Base-by-base conservation (phyloP, 2,113 vertebrate species). In the Cisticola juncidis region DNA sequence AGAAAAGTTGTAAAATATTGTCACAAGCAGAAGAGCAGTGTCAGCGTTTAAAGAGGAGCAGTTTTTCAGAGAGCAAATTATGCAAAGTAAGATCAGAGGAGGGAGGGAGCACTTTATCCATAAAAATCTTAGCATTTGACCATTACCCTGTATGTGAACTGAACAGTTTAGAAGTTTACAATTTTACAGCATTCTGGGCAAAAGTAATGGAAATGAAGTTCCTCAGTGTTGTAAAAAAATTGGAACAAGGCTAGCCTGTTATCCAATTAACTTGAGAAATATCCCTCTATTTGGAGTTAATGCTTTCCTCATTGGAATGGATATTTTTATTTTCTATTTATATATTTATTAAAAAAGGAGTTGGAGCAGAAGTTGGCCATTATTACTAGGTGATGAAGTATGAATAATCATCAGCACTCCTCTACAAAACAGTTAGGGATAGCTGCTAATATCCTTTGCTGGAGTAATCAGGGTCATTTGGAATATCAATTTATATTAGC, bases 1-100 rank as follows among this genome's bases (percentile, higher is more conserved):
- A 76, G 71, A 94, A 79, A 95, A 95, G 72, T 64, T 92, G 61
- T 94, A 79, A 90, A 93, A 92, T 85, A 96, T 12, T 88, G 89
- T 93, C 96, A 92, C 50, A 79, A 94, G 33, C 23, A 71, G 78
- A 81, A 74, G 28, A 85, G 76, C 38, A 26, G 83, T 86, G 72
- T 94, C 9, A 22, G 62, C 62, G 0, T 93, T 90, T 95, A 47
- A 83, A 74, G 81, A 94, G n/a, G 45, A 91, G n/a, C 71, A 64
- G 45, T 88, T 95, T 57, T 84, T 57, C n/a, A 53, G 65, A 47
- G 44, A 80, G 62, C 38, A 91, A 87, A 78, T 48, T 66, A 48
- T 83, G 50, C 83, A 50, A 64, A 81, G 21, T 77, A 42, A 87
- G 28, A 54, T 5, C 1, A 1, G n/a, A 65, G 51, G 60, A 65